A percentile compares a stretch with the other conserved stretches of the same genome.
phyloP scores from a whole-genome alignment of 2,888 invertebrate species.

The Epinotia nisella region DNA sequence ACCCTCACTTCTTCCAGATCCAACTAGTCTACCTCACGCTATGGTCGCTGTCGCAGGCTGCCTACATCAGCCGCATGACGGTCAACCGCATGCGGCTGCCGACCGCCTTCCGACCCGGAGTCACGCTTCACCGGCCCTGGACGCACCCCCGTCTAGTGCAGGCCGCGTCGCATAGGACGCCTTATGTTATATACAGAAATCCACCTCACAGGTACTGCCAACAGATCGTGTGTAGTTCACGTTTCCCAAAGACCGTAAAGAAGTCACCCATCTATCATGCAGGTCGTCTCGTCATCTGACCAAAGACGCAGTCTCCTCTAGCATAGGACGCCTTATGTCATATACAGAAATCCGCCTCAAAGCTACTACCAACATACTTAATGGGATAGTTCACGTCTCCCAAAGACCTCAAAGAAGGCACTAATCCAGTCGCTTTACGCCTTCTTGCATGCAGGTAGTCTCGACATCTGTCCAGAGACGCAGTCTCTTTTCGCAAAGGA shows the following conservation, averaged over 20 bases:
- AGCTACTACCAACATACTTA: too few species aligned
- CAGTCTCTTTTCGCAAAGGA: conserved; percentile 68
- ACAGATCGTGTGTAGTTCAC: too few species aligned
- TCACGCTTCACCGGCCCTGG: conserved; percentile 67
- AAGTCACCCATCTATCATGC: too few species aligned
- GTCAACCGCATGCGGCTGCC: conserved; percentile 63
- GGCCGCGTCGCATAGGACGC: conserved; percentile 67
- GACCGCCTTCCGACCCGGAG: conserved; percentile 71
- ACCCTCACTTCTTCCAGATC: conserved; percentile 48
- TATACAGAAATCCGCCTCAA: too few species aligned
- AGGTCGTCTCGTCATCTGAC: too few species aligned
- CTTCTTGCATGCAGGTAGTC: too few species aligned
- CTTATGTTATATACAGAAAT: conserved; percentile 70
- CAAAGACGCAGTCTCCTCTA: too few species aligned
- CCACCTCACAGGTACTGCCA: conserved; percentile 65
- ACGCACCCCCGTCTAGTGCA: conserved; percentile 61
- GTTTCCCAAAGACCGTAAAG: background rate
- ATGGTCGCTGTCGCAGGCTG: conserved; percentile 65
- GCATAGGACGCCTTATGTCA: too few species aligned
- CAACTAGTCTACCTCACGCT: conserved; percentile 61
- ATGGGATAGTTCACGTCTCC: too few species aligned
- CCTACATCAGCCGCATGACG: conserved; percentile 70
- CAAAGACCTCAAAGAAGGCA: too few species aligned
- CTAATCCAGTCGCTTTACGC: too few species aligned
- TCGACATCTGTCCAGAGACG: too few species aligned